Evolutionary conservation across 2,797 vertebrate genomes (phyloP).

Genomic region (Anomalospiza imberbis): DNA sequence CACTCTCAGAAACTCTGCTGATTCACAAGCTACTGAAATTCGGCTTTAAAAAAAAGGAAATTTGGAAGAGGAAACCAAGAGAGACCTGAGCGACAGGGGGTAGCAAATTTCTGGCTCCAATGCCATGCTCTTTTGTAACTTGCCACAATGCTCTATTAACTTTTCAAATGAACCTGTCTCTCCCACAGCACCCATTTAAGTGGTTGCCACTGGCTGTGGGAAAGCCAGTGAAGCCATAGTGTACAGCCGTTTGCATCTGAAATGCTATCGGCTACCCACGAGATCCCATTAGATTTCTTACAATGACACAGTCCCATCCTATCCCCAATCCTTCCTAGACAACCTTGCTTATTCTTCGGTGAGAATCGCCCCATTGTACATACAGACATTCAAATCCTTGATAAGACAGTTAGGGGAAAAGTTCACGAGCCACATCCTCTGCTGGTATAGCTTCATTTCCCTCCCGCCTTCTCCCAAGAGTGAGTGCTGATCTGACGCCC

Average conservation of each 20-base stretch:
- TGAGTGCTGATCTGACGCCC: conserved; percentile 8
- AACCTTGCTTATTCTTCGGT: not conserved
- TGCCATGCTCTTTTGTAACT: not conserved
- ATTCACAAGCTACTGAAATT: not conserved
- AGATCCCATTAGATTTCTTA: not conserved
- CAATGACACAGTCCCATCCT: not conserved
- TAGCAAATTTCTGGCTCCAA: not conserved
- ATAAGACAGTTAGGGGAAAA: conserved; percentile 6
- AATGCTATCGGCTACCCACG: not conserved
- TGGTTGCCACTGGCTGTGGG: not conserved
- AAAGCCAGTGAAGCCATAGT: not conserved
- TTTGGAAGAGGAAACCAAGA: not conserved
- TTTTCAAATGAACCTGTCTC: not conserved
- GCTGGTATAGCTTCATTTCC: not conserved
- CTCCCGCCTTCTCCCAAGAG: conserved; percentile 6
- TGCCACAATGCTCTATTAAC: not conserved
- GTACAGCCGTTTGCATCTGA: not conserved
- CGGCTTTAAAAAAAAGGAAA: not conserved
- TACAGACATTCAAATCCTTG: not conserved
- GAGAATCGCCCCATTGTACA: conserved; percentile 3
- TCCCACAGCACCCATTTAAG: not conserved
- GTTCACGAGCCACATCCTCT: not conserved
- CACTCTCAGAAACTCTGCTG: not conserved
- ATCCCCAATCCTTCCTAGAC: not conserved
- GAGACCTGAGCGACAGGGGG: not conserved